Conservation (phyloP, 2,888 invertebrate species). For the Alcis repandata region DNA sequence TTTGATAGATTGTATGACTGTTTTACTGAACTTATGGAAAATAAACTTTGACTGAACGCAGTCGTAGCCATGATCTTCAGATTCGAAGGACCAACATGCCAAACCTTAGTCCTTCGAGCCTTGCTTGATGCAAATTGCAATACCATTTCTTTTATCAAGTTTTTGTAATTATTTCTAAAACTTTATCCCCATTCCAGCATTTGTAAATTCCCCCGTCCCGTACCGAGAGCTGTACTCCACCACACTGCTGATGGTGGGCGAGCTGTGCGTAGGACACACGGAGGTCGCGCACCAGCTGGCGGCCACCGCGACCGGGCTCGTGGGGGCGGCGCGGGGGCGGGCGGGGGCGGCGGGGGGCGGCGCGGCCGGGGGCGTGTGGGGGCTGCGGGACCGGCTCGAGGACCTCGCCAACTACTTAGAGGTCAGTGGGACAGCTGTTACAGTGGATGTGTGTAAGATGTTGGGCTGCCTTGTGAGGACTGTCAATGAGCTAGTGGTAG, state of each 20-base stretch:
- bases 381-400: constrained; percentile 67
- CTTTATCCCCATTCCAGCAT: constrained; percentile 63
- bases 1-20: too few species aligned
- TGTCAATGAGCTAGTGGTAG: too few species aligned
- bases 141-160: too few species aligned
- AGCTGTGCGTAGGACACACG: constrained; percentile 54
- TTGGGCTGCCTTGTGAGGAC: too few species aligned
- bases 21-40: too few species aligned
- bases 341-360: constrained; percentile 35
- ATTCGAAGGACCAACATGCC: too few species aligned
- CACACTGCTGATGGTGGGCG: constrained; percentile 62
- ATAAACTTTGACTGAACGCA: too few species aligned
- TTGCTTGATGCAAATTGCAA: too few species aligned
- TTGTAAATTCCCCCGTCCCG: constrained; percentile 74
- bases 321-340: constrained; percentile 25
- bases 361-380: constrained; percentile 13
- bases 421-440: constrained; percentile 72
- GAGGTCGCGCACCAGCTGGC: constrained; percentile 48
- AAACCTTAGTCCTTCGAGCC: too few species aligned
- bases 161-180: too few species aligned
- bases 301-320: constrained; percentile 23
- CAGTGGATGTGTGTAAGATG: too few species aligned
- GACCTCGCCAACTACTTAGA: constrained; percentile 87
- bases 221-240: constrained; percentile 75
- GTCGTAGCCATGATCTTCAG: too few species aligned